Base-by-base conservation (phyloP, 2,888 invertebrate species). In the Rhagium mordax region DNA sequence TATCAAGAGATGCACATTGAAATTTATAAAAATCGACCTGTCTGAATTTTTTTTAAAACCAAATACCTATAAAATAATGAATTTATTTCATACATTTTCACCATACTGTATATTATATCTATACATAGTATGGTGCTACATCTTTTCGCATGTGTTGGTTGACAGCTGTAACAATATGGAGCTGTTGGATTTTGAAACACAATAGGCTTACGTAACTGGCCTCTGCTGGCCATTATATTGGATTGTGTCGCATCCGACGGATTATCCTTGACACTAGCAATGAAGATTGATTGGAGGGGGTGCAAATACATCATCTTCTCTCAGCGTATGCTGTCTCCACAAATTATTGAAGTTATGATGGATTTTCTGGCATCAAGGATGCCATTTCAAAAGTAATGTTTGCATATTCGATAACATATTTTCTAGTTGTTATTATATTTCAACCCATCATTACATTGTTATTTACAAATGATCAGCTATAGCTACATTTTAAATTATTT, bases 341-440 rank as follows among this genome's bases (percentile, higher is more conserved):
- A 86, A 86, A 85, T 85, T 86, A 86, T 86, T 82, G 83, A 82
- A 79, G 78, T 81, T 81, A 84, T 85, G 86, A 86, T 85, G 84
- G 85, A 86, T 86, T 82, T 74, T 62, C 72, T 33, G 29, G 67
- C 70, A 65, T 70, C 72, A 72, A 68, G 18, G 70, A 72, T 68
- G 60, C 53, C 27, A 53, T 68, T 66, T 72, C 16, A 6, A 65
- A 74, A 66, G 70, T 68, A 70, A 65, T 70, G 70, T 61, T 65
- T 47, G 20, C 16, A 55, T 48, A 71, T 29, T 71, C 29, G 48
- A 57, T 67, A 67, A 27, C 13, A 29, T 51, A 64, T 41, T 41
- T n/a, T 41, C 13, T 33, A 33, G 33, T n/a, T 1, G 4, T n/a
- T n/a, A 41, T 41, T 41, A n/a, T 24, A 24, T 4, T 3, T 4